These are phyloP conservation scores for Noctua janthe DNA, from an alignment of 2,888 invertebrate genomes.

Conservation along the genomic window DNA sequence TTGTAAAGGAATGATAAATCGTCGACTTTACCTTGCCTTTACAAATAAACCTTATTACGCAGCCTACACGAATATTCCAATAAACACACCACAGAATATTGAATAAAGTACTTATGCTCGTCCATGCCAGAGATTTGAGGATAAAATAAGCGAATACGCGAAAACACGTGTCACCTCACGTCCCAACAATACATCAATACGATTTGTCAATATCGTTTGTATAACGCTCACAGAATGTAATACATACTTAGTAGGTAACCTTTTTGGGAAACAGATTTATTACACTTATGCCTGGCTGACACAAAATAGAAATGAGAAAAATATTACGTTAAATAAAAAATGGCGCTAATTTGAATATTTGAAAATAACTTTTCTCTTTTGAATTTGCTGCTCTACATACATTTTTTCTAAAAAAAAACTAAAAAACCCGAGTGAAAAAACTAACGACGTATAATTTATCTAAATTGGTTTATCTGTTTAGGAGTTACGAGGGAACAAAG, in stretches of 20 bases:
- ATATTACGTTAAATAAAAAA: neutral
- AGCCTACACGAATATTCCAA: neutral
- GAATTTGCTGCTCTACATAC: neutral
- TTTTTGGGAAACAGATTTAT: slow-evolving; percentile 28
- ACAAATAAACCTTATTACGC: neutral
- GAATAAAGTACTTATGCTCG: slow-evolving; percentile 30
- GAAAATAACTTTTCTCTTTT: neutral
- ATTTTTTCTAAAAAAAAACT: too few species aligned
- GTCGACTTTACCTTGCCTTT: neutral
- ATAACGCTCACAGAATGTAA: slow-evolving; percentile 19
- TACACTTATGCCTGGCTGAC: neutral
- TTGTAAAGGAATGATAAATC: neutral
- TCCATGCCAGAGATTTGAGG: slow-evolving; percentile 31
- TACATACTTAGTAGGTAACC: slow-evolving; percentile 14
- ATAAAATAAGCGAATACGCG: slow-evolving; percentile 30
- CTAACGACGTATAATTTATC: too few species aligned
- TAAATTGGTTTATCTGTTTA: too few species aligned
- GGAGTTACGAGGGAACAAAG: too few species aligned
- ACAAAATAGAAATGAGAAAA: neutral
- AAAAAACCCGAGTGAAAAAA: too few species aligned
- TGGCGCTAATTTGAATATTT: neutral
- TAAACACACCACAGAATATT: slow-evolving; percentile 4
- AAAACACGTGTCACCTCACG: slow-evolving; percentile 40
- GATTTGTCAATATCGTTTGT: slow-evolving; percentile 53
- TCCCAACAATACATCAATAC: slow-evolving; percentile 48